These are phyloP conservation scores for Vesta saturnalis DNA, from an alignment of 2,888 invertebrate genomes.

Conservation along the genomic window DNA sequence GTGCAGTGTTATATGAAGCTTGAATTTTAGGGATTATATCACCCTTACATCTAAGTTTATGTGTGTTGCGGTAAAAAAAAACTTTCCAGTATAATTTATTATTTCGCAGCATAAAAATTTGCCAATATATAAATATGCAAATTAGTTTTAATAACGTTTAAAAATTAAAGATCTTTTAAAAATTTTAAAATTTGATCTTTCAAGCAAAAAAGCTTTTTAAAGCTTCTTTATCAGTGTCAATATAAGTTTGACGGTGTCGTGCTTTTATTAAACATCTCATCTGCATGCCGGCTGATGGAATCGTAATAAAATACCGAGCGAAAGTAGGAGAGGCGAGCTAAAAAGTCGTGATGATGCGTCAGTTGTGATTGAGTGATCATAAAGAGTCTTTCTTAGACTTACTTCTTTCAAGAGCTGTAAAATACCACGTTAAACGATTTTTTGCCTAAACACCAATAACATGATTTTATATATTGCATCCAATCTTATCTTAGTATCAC, in stretches of 20 bases:
- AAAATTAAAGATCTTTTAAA: constrained; percentile 5
- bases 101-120: too few relatives aligned
- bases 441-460: too few relatives aligned
- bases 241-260: constrained; percentile 36
- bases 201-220: constrained; percentile 19
- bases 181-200: constrained; percentile 24
- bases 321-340: constrained; percentile 21
- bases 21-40: not conserved
- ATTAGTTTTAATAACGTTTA: not conserved
- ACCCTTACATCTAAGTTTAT: too few relatives aligned
- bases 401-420: constrained; percentile 31
- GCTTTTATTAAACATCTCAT: constrained; percentile 55
- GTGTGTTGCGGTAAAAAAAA: not conserved
- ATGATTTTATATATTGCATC: too few relatives aligned
- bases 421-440: constrained; percentile 21
- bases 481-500: too few relatives aligned
- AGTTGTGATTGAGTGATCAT: constrained; percentile 40
- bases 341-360: constrained; percentile 36
- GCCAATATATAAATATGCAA: too few relatives aligned
- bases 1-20: constrained; percentile 28
- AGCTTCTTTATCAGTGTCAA: constrained; percentile 32
- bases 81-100: too few relatives aligned
- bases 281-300: constrained; percentile 54
- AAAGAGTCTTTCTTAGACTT: constrained; percentile 30
- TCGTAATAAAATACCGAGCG: constrained; percentile 48